phyloP scores from a whole-genome alignment of 2,797 vertebrate genomes.

The Phataginus tricuspis region DNA sequence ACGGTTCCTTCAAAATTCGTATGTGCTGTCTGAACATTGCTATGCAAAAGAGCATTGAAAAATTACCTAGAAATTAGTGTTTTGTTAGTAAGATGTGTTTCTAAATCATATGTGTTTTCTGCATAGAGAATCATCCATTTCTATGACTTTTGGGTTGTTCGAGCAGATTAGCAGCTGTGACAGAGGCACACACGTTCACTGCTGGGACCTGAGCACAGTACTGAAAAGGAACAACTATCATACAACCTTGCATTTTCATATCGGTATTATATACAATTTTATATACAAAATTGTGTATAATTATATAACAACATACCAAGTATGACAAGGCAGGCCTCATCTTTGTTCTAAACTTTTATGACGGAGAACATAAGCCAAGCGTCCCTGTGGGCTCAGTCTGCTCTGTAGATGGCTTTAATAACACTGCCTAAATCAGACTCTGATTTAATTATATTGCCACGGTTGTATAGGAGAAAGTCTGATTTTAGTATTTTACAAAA shows the following conservation, averaged over 20 bases:
- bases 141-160: background rate
- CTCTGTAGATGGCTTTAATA: background rate
- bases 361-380: background rate
- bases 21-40: background rate
- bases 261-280: too few relatives aligned
- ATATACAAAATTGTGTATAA: too few relatives aligned
- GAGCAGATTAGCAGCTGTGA: background rate
- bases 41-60: background rate
- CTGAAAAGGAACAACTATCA: accelerated
- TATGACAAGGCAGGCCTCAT: background rate
- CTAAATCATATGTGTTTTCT: background rate
- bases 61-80: background rate
- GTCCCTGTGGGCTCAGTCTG: background rate
- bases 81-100: background rate
- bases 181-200: accelerated
- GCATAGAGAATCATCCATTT: background rate
- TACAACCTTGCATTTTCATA: background rate
- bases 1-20: background rate
- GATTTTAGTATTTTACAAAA: background rate
- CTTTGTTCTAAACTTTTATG: background rate
- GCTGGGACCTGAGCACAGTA: background rate
- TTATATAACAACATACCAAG: background rate
- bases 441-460: background rate
- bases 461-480: background rate
- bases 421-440: background rate